Base-by-base conservation (phyloP, 92 coral and sea anemone genomes). In the Metridium senile region DNA sequence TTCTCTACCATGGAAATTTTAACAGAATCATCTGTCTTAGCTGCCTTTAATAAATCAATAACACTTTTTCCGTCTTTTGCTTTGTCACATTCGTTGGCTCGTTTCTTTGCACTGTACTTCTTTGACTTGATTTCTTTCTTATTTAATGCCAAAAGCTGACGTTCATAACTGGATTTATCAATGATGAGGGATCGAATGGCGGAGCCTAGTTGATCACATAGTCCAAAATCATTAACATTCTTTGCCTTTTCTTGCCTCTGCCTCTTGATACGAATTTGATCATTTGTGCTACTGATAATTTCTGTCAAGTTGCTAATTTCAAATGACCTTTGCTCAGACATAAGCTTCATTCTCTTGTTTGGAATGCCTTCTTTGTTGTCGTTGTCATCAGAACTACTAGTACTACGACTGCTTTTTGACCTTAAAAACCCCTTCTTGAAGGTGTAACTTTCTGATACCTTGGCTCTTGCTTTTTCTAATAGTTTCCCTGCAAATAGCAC, bases 381-480 rank as follows among this genome's bases (percentile, higher is more conserved):
- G 25, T 54, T 19, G 25, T 4, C 4, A 10, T 21, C 25, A 20
- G 21, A 16, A 39, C 49, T 39, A 13, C 49, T 39, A 39, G 8
- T 39, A 39, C 8, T 39, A 39, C n/a, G n/a, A 45, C 51, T 45
- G 51, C 51, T 45, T 45, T 54, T 54, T 10, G 61, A 54, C 23
- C 61, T 54, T 54, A 19, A 54, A 54, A 54, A 54, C 23, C 61
- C 61, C 25, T 54, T 54, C 23, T 54, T 54, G 25, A 54, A 54
- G 61, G 61, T 54, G 25, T 54, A 54, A 54, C 61, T 54, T 54
- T 21, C 61, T 3, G 23, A 20, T 9, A 54, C n/a, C 13, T 10
- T 54, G 13, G 61, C 61, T 54, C 61, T 54, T 54, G 61, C 61
- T 54, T 54, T 54, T 54, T 54, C 61, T 54, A 54, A 54, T 3